Evolutionary conservation across 2,888 invertebrate species (phyloP), one percentile per base, ranked within the genome.

Genomic region (Troides aeacus): DNA sequence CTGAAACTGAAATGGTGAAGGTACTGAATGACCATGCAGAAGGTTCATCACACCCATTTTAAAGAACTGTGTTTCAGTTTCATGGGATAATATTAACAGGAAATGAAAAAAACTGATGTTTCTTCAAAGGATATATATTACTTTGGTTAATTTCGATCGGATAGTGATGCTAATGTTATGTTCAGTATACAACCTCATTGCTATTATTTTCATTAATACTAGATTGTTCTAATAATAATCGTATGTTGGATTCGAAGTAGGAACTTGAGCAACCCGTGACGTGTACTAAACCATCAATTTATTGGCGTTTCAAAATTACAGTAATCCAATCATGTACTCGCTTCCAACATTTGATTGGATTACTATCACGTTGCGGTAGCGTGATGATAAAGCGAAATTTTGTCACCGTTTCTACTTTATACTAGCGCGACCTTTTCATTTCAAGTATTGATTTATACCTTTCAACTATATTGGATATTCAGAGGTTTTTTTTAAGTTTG

Each of bases 361-460:
- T 64, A 69, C 36, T 15, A 58, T 12, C 61, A 56, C 57, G 64
- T 65, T 69, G 69, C 69, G 67, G 62, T 42, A 61, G 56, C 21
- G 64, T 23, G 61, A 69, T 69, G 69, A 69, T 42, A 42, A 5
- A 30, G 69, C 69, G 21, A 65, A 61, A 64, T 46, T 62, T 65
- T 69, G 69, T 69, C 69, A 56, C 24, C 61, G 60, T 60, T 69
- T 61, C 46, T 56, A 64, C 24, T 64, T 61, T 61, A 42, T 24
- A 21, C 53, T 59, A 36, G 60, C 56, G 53, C 60, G 64, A 39
- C 63, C 50, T 62, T 68, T 62, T 56, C 61, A 69, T 56, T 61
- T 64, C 61, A 61, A 65, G 61, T 69, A 69, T 69, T 57, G 69
- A 69, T 69, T 69, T 57, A 15, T 56, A 64, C 61, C 64, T 57